Conservation (phyloP, 2,888 invertebrate genomes). For the Latrodectus hesperus region DNA sequence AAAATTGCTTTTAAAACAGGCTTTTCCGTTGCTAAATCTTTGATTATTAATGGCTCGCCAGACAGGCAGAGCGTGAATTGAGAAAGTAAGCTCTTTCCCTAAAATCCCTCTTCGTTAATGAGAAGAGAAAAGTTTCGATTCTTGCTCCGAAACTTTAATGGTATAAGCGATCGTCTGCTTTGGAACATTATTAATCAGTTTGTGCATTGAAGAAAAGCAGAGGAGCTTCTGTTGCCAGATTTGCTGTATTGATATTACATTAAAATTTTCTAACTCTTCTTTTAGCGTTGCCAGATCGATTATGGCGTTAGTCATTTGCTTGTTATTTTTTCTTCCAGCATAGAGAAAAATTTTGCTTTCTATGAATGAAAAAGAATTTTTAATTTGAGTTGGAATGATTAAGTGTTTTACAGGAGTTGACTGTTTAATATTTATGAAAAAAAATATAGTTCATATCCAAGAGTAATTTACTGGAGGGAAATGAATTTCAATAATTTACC, state of each 20-base stretch:
- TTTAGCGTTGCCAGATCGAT: slow-evolving; percentile 37
- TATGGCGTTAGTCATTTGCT: not conserved
- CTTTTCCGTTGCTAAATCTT: slow-evolving; percentile 17
- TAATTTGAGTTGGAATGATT: slow-evolving; percentile 38
- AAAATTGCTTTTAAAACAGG: slow-evolving; percentile 44
- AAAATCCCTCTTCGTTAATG: slow-evolving; percentile 37
- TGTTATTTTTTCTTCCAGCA: slow-evolving; percentile 9
- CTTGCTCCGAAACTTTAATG: slow-evolving; percentile 28
- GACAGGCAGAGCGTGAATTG: slow-evolving; percentile 27
- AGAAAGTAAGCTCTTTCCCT: slow-evolving; percentile 38
- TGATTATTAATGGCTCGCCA: slow-evolving; percentile 34
- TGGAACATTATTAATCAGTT: slow-evolving; percentile 52
- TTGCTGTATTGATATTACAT: slow-evolving; percentile 59
- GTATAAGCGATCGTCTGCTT: not conserved
- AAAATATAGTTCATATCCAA: too few species aligned
- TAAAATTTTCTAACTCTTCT: slow-evolving; percentile 30
- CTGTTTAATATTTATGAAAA: too few species aligned
- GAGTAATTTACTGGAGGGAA: too few species aligned
- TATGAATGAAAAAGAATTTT: slow-evolving; percentile 29
- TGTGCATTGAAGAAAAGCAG: slow-evolving; percentile 30
- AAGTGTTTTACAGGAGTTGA: slow-evolving; percentile 9
- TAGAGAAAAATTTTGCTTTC: not conserved
- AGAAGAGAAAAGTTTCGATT: slow-evolving; percentile 50
- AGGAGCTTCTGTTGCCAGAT: slow-evolving; percentile 40
- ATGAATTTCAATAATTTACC: too few species aligned